Evolutionary conservation across 1,140 invertebrate species (phyloP).

Genomic region (Nomia melanderi): DNA sequence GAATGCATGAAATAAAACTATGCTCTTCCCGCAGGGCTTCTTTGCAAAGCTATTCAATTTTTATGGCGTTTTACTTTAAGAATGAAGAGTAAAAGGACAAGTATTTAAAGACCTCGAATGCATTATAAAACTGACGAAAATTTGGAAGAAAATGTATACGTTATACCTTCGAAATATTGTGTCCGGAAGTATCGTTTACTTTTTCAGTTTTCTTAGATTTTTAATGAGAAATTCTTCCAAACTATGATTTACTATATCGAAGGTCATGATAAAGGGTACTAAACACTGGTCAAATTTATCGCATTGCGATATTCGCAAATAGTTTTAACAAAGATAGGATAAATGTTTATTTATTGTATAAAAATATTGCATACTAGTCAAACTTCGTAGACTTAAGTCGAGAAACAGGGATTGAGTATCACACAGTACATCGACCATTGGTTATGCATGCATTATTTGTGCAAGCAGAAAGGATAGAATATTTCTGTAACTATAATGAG

Average conservation of each 20-base stretch:
- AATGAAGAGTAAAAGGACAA: background rate
- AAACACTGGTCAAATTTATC: slow-evolving; percentile 43
- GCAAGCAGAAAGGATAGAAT: slow-evolving; percentile 58
- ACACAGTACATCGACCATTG: slow-evolving; percentile 65
- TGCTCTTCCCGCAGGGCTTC: slow-evolving; percentile 34
- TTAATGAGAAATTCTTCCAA: slow-evolving; percentile 35
- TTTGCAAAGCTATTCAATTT: slow-evolving; percentile 25
- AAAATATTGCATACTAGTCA: slow-evolving; percentile 75
- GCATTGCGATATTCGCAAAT: slow-evolving; percentile 32
- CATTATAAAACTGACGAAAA: background rate
- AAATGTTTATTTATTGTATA: slow-evolving; percentile 62
- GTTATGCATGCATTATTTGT: slow-evolving; percentile 59
- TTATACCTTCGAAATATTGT: slow-evolving; percentile 11
- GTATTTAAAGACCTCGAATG: background rate
- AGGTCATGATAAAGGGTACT: slow-evolving; percentile 46
- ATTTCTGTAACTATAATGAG: slow-evolving; percentile 80
- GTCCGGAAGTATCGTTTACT: background rate
- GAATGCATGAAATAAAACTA: slow-evolving; percentile 20
- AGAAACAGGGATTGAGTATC: slow-evolving; percentile 74
- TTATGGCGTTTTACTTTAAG: slow-evolving; percentile 24
- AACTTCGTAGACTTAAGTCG: slow-evolving; percentile 69
- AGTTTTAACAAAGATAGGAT: slow-evolving; percentile 28
- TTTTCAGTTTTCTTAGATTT: slow-evolving; percentile 9
- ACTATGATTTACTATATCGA: slow-evolving; percentile 26
- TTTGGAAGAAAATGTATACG: slow-evolving; percentile 10